Conservation (phyloP, 2,888 invertebrate species). For the Ophion costatus region DNA sequence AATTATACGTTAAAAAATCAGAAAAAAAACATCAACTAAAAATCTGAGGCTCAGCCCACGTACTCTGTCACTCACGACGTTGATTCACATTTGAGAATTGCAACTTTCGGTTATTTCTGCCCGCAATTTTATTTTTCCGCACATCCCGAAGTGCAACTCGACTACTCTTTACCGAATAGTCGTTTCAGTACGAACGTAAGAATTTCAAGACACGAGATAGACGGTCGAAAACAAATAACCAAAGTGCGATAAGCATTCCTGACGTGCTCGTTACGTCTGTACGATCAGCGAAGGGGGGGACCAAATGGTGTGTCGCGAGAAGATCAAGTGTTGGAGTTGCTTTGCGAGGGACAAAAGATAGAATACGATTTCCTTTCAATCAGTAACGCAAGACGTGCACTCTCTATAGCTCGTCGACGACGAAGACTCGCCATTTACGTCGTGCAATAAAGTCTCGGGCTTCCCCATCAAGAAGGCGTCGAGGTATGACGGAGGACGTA, state of each 20-base stretch:
- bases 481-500: constrained; percentile 59
- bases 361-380: constrained; percentile 76
- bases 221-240: background rate
- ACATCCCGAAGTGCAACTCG: background rate
- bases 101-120: background rate
- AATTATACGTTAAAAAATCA: too few species aligned
- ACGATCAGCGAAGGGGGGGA: background rate
- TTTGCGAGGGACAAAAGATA: constrained; percentile 18
- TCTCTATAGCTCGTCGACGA: constrained; percentile 29
- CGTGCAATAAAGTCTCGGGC: constrained; percentile 73
- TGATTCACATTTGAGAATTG: background rate
- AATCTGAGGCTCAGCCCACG: too few species aligned
- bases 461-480: constrained; percentile 64
- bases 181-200: background rate
- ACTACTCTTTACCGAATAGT: background rate
- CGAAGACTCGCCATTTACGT: constrained; percentile 70
- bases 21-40: too few species aligned
- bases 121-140: background rate
- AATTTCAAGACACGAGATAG: background rate
- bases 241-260: background rate
- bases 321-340: constrained; percentile 3
- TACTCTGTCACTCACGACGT: background rate
- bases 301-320: constrained; percentile 16
- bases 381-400: constrained; percentile 65
- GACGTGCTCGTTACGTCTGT: background rate